phyloP scores from a whole-genome alignment of 2,797 vertebrate species.

The Syngnathus acus region DNA sequence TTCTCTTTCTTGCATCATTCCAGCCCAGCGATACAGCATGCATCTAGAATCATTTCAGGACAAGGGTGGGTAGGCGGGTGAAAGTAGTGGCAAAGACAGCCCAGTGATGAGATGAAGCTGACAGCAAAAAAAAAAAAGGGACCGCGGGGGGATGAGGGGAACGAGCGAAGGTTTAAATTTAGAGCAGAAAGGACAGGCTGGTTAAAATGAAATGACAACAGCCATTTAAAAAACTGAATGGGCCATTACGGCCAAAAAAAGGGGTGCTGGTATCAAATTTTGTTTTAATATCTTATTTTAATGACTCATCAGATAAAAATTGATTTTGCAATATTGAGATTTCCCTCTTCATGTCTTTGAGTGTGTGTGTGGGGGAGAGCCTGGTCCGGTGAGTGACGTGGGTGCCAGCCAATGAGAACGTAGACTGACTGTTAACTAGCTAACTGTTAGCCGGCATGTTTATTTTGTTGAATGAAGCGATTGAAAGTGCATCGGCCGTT shows the following conservation, averaged over 20 bases:
- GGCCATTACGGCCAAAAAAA: neutral
- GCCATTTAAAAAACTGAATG: conserved; percentile 1
- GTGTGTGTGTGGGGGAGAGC: too few species aligned
- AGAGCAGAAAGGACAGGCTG: neutral
- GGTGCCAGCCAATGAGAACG: too few species aligned
- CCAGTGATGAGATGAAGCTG: neutral
- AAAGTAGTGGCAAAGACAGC: neutral
- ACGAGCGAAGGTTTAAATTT: neutral
- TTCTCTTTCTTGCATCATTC: conserved; percentile 17
- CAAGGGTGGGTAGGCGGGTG: neutral
- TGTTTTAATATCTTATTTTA: too few species aligned
- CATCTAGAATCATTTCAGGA: neutral
- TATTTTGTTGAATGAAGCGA: too few species aligned
- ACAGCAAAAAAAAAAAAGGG: neutral
- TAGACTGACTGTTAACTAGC: too few species aligned
- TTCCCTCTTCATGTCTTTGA: too few species aligned
- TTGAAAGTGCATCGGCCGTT: too few species aligned
- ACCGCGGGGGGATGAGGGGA: neutral
- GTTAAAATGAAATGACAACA: conserved; percentile 15
- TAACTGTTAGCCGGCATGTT: too few species aligned
- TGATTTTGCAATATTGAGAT: too few species aligned
- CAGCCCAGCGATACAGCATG: conserved; percentile 7
- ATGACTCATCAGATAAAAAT: too few species aligned
- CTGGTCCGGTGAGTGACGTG: too few species aligned
- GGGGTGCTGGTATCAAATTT: too few species aligned